Evolutionary conservation across 2,888 invertebrate species (phyloP), one percentile per base, ranked within the genome.

Genomic region (Tenthredo livida): DNA sequence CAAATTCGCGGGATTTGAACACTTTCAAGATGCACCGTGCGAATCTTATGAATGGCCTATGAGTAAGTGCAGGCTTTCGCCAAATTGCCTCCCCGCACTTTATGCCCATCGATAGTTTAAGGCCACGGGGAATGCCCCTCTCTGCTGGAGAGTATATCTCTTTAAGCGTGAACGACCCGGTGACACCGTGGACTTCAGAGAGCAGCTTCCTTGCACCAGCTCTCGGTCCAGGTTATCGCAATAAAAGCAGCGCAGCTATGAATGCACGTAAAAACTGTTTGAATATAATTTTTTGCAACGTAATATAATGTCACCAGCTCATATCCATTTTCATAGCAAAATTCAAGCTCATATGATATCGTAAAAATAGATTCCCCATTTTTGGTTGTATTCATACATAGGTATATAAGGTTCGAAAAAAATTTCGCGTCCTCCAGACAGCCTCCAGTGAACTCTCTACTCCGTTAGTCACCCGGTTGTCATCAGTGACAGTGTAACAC

Each of bases 111-210:
- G 54, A 50, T 17, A 6, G 25, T 1, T 25, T n/a, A 25, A 43
- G 15, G 10, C 12, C 7, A 6, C 83, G 10, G n/a, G 15, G 15
- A 5, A 37, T 33, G 6, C 10, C 47, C 17, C 5, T 25, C 29
- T 37, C 65, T 12, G 15, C n/a, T 29, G 40, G 17, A 40, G 12
- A 73, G n/a, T 21, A 80, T 70, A 67, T 47, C 83, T 65, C 83
- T 83, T 83, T 83, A 83, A 83, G 47, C 29, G 83, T 83, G 83
- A 83, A 83, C 83, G 83, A 83, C 83, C 83, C 33, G 58, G 80
- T 80, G 80, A 80, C 80, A 80, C 40, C 40, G 80, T 58, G 80
- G 80, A 61, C 61, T 80, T 61, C 40, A 61, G 40, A 58, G 61
- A 80, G 2, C 43, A 47, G 25, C 40, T 21, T 80, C 80, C 61